Evolutionary conservation across 1,140 invertebrate genomes (phyloP).

Genomic region (Tetranychus cinnabarinus): DNA sequence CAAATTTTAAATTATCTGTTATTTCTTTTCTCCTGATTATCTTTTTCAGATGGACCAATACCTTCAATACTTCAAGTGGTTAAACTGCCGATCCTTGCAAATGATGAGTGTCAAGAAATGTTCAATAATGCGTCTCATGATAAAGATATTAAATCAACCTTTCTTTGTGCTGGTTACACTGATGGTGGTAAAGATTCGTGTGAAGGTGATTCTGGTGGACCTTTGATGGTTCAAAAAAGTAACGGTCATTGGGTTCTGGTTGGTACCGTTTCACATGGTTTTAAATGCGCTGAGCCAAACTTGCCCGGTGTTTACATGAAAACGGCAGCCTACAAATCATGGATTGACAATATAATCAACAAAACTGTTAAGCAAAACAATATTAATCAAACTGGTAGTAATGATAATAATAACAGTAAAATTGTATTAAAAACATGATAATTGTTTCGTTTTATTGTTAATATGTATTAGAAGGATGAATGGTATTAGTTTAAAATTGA

Average conservation of each 20-base stretch:
- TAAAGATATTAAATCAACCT: conserved; percentile 62
- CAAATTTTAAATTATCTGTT: background rate
- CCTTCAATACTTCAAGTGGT: conserved; percentile 72
- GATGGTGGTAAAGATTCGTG: conserved; percentile 79
- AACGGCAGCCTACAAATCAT: conserved; percentile 67
- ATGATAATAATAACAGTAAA: too few relatives aligned
- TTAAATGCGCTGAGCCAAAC: conserved; percentile 72
- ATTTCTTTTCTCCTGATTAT: background rate
- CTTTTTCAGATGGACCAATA: conserved; percentile 43
- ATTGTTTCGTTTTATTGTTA: too few relatives aligned
- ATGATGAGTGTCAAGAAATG: conserved; percentile 75
- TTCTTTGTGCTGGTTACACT: conserved; percentile 78
- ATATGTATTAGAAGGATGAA: too few relatives aligned
- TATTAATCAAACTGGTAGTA: too few relatives aligned
- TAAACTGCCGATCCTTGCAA: conserved; percentile 70
- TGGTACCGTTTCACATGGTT: conserved; percentile 83
- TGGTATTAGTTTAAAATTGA: too few relatives aligned
- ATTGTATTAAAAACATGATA: too few relatives aligned
- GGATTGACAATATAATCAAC: conserved; percentile 29
- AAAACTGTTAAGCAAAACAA: too few relatives aligned
- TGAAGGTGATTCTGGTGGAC: conserved; percentile 77
- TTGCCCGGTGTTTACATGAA: conserved; percentile 61
- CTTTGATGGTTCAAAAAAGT: conserved; percentile 50
- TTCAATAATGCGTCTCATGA: conserved; percentile 64
- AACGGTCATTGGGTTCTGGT: conserved; percentile 68